A percentile compares a stretch with the other conserved stretches of the same genome.
Conservation (phyloP, 2,888 invertebrate genomes). For the Drosophila imparisetae region DNA sequence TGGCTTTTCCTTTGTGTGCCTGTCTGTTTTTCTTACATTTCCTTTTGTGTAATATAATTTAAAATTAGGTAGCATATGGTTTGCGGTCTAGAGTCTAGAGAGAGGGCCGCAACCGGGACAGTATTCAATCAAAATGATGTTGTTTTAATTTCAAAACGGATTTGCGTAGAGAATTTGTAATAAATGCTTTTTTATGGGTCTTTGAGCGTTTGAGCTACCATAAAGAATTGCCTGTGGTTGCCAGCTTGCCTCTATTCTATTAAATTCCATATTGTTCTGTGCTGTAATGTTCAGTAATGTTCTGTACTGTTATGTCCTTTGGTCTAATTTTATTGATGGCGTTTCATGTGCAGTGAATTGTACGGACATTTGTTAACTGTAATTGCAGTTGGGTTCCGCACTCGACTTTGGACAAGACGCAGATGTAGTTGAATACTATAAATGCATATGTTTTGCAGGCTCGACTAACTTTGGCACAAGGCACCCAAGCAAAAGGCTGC, state of each 20-base stretch:
- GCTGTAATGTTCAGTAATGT: neutral
- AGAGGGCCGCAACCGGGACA: constrained; percentile 26
- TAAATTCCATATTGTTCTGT: constrained; percentile 1
- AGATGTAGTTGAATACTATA: constrained; percentile 46
- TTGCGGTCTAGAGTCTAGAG: constrained; percentile 46
- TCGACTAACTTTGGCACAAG: constrained; percentile 49
- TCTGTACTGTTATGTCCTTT: constrained; percentile 49
- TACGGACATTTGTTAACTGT: constrained; percentile 70
- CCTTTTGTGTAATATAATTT: constrained; percentile 70
- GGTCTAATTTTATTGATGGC: constrained; percentile 76
- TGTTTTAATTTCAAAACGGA: constrained; percentile 78
- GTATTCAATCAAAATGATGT: constrained; percentile 81
- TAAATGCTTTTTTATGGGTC: constrained; percentile 67
- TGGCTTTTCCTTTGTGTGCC: constrained; percentile 58
- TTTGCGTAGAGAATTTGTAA: constrained; percentile 81
- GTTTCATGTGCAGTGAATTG: constrained; percentile 74
- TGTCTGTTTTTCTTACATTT: constrained; percentile 28
- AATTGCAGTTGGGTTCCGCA: constrained; percentile 65
- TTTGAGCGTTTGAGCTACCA: constrained; percentile 35
- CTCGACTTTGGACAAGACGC: constrained; percentile 44
- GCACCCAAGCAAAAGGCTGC: constrained; percentile 41
- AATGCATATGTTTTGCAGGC: constrained; percentile 65
- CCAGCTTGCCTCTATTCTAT: neutral
- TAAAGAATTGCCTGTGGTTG: constrained; percentile 55
- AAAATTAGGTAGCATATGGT: constrained; percentile 80